Conservation (phyloP, 2,888 invertebrate species). For the Alcis repandata region DNA sequence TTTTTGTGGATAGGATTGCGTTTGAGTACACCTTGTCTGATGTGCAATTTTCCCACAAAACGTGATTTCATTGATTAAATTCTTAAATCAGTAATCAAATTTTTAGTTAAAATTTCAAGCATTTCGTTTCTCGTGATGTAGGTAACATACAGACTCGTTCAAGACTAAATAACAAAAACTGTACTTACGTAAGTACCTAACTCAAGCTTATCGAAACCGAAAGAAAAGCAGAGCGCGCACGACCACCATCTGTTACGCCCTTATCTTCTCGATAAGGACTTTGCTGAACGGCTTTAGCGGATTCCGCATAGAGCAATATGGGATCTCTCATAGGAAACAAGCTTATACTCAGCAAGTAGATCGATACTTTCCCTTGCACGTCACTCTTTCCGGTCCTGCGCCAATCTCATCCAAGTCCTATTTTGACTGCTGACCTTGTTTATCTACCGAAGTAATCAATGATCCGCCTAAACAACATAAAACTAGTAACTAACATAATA, state of each 20-base stretch:
- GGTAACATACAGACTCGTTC: not conserved
- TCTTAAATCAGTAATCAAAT: too few species aligned
- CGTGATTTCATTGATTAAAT: too few species aligned
- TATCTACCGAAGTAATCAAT: not conserved
- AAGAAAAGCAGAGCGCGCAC: not conserved
- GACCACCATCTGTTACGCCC: not conserved
- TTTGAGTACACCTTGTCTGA: too few species aligned
- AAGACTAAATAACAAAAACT: not conserved
- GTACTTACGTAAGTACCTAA: not conserved
- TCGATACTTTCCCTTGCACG: constrained; percentile 15
- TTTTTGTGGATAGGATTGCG: too few species aligned
- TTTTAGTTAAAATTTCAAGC: not conserved
- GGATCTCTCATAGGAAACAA: constrained; percentile 5
- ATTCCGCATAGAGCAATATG: constrained; percentile 11
- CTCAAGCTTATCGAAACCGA: not conserved
- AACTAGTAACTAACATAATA: not conserved
- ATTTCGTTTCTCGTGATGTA: not conserved
- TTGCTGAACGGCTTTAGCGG: constrained; percentile 13
- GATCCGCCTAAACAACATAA: not conserved
- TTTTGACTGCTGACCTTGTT: constrained; percentile 1
- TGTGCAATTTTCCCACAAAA: too few species aligned
- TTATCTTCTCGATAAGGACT: constrained; percentile 12
- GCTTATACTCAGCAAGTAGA: constrained; percentile 1
- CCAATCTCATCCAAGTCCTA: constrained; percentile 10
- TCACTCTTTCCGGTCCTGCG: constrained; percentile 9